Evolutionary conservation across 2,113 vertebrate species (phyloP).

Genomic region (Melanerpes formicivorus): DNA sequence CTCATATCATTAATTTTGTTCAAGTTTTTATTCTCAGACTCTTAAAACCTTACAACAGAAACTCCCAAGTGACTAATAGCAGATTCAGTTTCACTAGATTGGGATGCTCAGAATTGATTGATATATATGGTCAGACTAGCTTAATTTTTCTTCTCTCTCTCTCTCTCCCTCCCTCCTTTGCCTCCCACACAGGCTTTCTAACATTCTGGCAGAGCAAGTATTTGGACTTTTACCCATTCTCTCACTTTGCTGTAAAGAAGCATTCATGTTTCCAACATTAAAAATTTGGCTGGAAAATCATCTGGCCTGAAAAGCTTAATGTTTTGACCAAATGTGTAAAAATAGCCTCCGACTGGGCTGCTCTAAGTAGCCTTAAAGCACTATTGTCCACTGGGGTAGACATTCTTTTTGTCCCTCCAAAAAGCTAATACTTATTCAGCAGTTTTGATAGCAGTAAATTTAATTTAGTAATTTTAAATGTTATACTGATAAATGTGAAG

Average conservation of each 20-base stretch:
- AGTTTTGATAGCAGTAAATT: not conserved
- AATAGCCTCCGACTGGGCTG: constrained; percentile 20
- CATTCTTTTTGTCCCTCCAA: not conserved
- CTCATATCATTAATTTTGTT: constrained; percentile 37
- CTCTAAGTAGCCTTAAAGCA: not conserved
- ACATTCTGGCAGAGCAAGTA: constrained; percentile 32
- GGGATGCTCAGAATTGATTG: not conserved
- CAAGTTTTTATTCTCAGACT: constrained; percentile 43
- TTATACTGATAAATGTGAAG: not conserved
- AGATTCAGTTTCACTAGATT: constrained; percentile 24
- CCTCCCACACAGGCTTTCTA: constrained; percentile 50
- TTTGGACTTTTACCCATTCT: constrained; percentile 61
- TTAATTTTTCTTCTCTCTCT: not conserved
- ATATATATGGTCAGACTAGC: not conserved
- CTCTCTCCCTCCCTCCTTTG: not conserved
- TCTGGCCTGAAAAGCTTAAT: constrained; percentile 17
- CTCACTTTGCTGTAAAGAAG: constrained; percentile 46
- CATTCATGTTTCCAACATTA: constrained; percentile 57
- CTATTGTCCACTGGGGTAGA: not conserved
- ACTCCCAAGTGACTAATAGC: constrained; percentile 41
- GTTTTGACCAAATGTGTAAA: constrained; percentile 66
- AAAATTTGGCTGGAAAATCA: constrained; percentile 38
- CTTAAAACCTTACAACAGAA: constrained; percentile 33
- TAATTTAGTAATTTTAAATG: not conserved
- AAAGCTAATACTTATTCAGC: not conserved